phyloP scores from a whole-genome alignment of 37 sponge, comb jelly and placozoan genomes.

The Hormiphora californensis region DNA sequence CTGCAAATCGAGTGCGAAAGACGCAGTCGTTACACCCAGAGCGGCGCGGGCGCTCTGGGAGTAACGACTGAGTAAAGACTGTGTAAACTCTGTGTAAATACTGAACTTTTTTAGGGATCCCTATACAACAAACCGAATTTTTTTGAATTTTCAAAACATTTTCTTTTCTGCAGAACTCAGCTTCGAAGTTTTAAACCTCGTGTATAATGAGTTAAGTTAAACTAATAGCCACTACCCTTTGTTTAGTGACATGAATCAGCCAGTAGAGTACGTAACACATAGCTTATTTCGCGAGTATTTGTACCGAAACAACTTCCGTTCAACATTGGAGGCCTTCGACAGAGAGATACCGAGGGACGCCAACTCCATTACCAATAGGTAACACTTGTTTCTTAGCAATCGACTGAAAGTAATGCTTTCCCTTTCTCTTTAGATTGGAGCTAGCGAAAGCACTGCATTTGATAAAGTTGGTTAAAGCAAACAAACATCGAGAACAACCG shows the following conservation, averaged over 20 bases:
- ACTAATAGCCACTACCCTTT: too few species aligned
- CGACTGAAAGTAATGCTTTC: background rate
- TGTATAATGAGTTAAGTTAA: too few species aligned
- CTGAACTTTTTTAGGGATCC: too few species aligned
- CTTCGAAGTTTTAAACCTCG: too few species aligned
- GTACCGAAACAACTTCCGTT: constrained; percentile 22
- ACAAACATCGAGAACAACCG: constrained; percentile 60
- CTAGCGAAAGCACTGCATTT: constrained; percentile 63
- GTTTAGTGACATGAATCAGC: constrained; percentile 55
- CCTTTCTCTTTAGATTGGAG: constrained; percentile 17
- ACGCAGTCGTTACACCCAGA: too few species aligned
- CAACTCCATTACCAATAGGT: constrained; percentile 30
- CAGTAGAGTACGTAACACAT: constrained; percentile 13
- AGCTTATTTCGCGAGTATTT: constrained; percentile 42
- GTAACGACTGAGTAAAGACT: too few species aligned
- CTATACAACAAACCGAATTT: too few species aligned
- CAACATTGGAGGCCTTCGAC: constrained; percentile 34
- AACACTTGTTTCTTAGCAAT: background rate
- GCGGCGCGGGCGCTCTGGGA: too few species aligned
- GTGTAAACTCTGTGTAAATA: too few species aligned
- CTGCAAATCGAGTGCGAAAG: too few species aligned
- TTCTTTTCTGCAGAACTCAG: too few species aligned
- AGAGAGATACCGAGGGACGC: constrained; percentile 12
- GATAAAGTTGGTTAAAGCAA: constrained; percentile 63
- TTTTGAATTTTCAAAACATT: too few species aligned